phyloP scores from a whole-genome alignment of 2,888 invertebrate genomes.

The Rambutsinella grinnellia region DNA sequence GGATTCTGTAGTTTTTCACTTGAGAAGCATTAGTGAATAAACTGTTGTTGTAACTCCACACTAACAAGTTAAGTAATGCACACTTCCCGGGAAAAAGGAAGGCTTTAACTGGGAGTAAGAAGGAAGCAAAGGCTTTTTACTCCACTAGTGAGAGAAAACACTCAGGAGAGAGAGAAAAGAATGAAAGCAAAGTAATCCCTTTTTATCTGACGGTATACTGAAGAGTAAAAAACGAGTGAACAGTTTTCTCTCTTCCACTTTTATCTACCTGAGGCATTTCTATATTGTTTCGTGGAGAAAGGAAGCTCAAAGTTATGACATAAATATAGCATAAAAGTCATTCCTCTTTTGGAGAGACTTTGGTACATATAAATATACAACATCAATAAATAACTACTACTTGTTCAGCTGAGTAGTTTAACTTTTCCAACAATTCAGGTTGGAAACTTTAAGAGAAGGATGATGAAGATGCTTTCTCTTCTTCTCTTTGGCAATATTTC shows the following conservation, averaged over 20 bases:
- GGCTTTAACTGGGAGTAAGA: slow-evolving; percentile 32
- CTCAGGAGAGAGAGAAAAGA: not conserved
- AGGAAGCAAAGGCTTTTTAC: slow-evolving; percentile 19
- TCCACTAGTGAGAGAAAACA: slow-evolving; percentile 4
- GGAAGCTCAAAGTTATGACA: slow-evolving; percentile 41
- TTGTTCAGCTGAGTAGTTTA: too few relatives aligned
- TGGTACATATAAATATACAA: too few relatives aligned
- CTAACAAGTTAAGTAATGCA: slow-evolving; percentile 37
- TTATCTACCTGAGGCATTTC: slow-evolving; percentile 1
- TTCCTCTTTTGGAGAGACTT: slow-evolving; percentile 24
- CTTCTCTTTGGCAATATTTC: not conserved
- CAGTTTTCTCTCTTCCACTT: not conserved
- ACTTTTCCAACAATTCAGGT: slow-evolving; percentile 17
- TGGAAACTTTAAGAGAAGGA: too few relatives aligned
- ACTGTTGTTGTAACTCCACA: too few relatives aligned
- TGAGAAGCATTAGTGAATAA: too few relatives aligned
- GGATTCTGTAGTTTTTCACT: too few relatives aligned
- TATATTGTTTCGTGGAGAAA: slow-evolving; percentile 15
- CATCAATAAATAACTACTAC: slow-evolving; percentile 28
- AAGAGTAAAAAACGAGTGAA: too few relatives aligned
- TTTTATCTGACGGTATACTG: too few relatives aligned
- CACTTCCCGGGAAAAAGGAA: slow-evolving; percentile 33
- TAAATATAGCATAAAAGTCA: slow-evolving; percentile 48
- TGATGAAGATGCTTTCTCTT: slow-evolving; percentile 29
- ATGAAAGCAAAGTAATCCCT: slow-evolving; percentile 13